phyloP scores from a whole-genome alignment of 2,797 vertebrate genomes.

The Amblyopsis hoosieri region DNA sequence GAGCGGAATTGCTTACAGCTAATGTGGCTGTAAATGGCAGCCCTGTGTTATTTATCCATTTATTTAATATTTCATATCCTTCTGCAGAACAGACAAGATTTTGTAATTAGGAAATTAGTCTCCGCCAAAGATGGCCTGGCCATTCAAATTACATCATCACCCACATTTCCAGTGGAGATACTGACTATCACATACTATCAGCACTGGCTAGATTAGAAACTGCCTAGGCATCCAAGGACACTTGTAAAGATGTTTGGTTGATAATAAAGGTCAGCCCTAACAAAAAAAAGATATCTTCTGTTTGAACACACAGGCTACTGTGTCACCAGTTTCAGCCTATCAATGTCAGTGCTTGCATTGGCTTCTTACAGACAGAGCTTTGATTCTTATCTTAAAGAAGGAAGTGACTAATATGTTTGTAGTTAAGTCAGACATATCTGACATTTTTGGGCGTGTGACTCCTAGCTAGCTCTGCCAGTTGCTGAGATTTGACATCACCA shows the following conservation, averaged over 20 bases:
- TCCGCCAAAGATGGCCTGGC: slow-evolving; percentile 35
- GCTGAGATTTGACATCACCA: neutral
- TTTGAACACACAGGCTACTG: neutral
- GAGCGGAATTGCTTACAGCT: neutral
- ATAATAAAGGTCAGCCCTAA: slow-evolving; percentile 9
- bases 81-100: slow-evolving; percentile 27
- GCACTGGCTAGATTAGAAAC: slow-evolving; percentile 44
- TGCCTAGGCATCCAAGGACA: slow-evolving; percentile 28
- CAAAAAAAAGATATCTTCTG: too few relatives aligned
- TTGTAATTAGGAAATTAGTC: slow-evolving; percentile 52
- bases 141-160: slow-evolving; percentile 47
- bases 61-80: slow-evolving; percentile 19
- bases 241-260: slow-evolving; percentile 23
- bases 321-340: neutral
- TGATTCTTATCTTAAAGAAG: slow-evolving; percentile 2
- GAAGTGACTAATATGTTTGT: slow-evolving; percentile 2
- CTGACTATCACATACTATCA: slow-evolving; percentile 27
- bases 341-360: neutral
- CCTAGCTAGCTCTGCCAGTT: neutral
- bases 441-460: slow-evolving; percentile 31
- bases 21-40: neutral
- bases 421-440: slow-evolving; percentile 12
- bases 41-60: slow-evolving; percentile 1
- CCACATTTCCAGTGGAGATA: slow-evolving; percentile 27
- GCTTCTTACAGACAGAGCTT: neutral